phyloP scores from a whole-genome alignment of 2,888 invertebrate genomes.

The Carcina quercana region DNA sequence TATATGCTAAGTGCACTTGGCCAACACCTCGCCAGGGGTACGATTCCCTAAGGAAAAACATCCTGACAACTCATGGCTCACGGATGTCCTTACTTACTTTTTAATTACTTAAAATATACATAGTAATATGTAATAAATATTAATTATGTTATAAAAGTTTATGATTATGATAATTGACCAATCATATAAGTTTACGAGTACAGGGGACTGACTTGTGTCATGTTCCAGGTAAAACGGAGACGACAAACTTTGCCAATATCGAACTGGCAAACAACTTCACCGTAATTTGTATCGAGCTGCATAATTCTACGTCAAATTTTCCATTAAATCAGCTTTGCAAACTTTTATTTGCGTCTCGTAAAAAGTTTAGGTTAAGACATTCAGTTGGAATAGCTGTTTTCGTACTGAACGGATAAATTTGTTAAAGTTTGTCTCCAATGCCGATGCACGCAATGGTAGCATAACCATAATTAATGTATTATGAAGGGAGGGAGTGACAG shows the following conservation, averaged over 20 bases:
- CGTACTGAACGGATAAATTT: neutral
- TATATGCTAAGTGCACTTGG: no score
- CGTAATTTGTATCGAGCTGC: slow-evolving; percentile 8
- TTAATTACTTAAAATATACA: no score
- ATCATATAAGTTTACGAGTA: no score
- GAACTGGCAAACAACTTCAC: slow-evolving; percentile 1
- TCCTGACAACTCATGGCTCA: no score
- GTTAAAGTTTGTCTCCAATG: slow-evolving; percentile 13
- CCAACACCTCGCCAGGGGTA: no score
- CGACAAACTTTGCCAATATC: slow-evolving; percentile 1
- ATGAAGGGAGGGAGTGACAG: slow-evolving; percentile 18
- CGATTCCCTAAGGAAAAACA: no score
- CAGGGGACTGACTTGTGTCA: no score
- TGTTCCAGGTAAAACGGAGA: neutral
- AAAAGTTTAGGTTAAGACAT: neutral
- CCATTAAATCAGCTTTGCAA: slow-evolving; percentile 7
- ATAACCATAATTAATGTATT: slow-evolving; percentile 36
- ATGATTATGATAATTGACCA: no score
- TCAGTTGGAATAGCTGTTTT: slow-evolving; percentile 1
- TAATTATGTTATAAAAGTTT: no score
- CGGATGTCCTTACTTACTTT: no score
- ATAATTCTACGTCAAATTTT: slow-evolving; percentile 10
- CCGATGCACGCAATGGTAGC: slow-evolving; percentile 31
- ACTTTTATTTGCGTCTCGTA: neutral
- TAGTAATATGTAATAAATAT: no score